Conservation (phyloP, 2,113 vertebrate species). For the Apodemus sylvaticus region DNA sequence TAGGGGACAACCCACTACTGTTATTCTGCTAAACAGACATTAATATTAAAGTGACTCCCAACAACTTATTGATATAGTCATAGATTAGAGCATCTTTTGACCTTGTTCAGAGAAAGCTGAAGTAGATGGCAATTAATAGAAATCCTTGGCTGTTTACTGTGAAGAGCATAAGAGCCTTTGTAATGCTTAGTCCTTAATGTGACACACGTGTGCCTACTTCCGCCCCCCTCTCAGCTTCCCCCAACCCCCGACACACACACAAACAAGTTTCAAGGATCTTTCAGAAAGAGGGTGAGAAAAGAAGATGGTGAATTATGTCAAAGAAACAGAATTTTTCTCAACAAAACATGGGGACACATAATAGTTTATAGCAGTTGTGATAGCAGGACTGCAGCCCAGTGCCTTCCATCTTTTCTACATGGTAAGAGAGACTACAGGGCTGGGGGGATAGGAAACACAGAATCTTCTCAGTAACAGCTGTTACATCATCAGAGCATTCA, state of each 20-base stretch:
- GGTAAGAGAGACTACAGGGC: too few species aligned
- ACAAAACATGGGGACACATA: background rate
- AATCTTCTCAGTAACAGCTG: too few species aligned
- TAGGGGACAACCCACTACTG: background rate
- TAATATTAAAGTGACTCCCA: background rate
- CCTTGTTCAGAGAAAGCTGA: background rate
- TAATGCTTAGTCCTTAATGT: background rate
- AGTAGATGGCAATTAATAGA: background rate
- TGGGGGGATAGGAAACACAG: too few species aligned
- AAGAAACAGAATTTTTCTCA: background rate
- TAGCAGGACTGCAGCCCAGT: background rate
- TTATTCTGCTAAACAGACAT: background rate
- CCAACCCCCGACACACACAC: too few species aligned
- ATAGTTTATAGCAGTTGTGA: background rate
- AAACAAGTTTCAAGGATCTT: background rate
- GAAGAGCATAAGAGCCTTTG: background rate
- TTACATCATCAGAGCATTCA: too few species aligned
- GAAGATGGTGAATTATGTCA: background rate
- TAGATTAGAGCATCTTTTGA: background rate
- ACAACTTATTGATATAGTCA: background rate
- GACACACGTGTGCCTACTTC: background rate
- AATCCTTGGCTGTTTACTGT: background rate
- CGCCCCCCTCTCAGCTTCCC: too few species aligned
- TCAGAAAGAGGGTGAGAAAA: background rate
- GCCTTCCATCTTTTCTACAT: background rate